A percentile compares a stretch with the other conserved stretches of the same genome.
phyloP scores from a whole-genome alignment of 2,113 vertebrate genomes.

The Callipepla squamata region DNA sequence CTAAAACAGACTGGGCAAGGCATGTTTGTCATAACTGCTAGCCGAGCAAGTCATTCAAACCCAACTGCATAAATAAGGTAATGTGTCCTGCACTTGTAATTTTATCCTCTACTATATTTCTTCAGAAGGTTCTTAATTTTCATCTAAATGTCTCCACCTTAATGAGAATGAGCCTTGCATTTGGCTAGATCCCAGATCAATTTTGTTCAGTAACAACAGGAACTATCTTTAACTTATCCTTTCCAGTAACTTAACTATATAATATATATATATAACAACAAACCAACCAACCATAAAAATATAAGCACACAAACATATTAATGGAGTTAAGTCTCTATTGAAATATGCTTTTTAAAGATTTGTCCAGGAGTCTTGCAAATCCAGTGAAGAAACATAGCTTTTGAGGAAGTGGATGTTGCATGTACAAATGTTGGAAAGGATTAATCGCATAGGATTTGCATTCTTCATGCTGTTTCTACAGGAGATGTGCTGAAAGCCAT shows the following conservation, averaged over 20 bases:
- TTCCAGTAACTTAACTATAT: slow-evolving; percentile 26
- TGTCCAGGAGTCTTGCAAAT: background rate
- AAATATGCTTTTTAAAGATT: slow-evolving; percentile 17
- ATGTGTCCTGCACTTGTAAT: slow-evolving; percentile 71
- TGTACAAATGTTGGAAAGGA: slow-evolving; percentile 33
- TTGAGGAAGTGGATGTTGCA: slow-evolving; percentile 16
- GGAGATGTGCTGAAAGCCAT: slow-evolving; percentile 64
- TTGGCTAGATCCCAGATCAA: slow-evolving; percentile 69
- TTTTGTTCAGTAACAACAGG: slow-evolving; percentile 67
- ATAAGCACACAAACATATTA: background rate
- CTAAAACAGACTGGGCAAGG: slow-evolving; percentile 44
- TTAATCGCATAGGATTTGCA: slow-evolving; percentile 27
- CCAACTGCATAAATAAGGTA: slow-evolving; percentile 62
- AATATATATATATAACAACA: background rate
- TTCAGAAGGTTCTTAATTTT: slow-evolving; percentile 69
- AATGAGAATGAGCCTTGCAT: slow-evolving; percentile 40
- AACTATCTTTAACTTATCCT: slow-evolving; percentile 46
- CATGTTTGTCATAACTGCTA: slow-evolving; percentile 57
- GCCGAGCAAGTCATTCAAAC: slow-evolving; percentile 47
- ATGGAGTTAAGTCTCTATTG: background rate
- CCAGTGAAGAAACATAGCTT: background rate
- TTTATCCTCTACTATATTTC: slow-evolving; percentile 50
- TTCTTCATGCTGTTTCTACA: slow-evolving; percentile 55
- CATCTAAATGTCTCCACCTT: slow-evolving; percentile 36
- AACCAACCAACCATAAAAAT: background rate